These are phyloP conservation scores for Serripes groenlandicus DNA, from an alignment of 2,888 invertebrate species.

Conservation along the genomic window DNA sequence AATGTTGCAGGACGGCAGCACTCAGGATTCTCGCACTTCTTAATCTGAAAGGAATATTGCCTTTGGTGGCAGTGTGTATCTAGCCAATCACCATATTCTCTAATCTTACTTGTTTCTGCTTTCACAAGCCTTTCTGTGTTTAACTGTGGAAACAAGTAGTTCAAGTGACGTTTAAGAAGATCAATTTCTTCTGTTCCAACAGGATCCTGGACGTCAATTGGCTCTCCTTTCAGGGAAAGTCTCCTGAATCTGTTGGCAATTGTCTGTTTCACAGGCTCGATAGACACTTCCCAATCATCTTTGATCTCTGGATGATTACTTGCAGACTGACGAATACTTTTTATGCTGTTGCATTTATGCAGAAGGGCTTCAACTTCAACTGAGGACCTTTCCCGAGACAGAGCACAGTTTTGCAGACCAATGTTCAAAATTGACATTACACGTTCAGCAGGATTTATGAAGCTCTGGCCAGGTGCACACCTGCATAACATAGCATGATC, in stretches of 20 bases:
- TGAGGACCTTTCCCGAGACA: not conserved
- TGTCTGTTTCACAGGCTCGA: constrained; percentile 25
- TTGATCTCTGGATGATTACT: not conserved
- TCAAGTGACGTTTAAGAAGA: constrained; percentile 27
- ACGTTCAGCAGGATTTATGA: constrained; percentile 45
- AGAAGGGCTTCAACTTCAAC: not conserved
- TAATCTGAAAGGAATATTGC: constrained; percentile 56
- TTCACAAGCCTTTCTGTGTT: constrained; percentile 36
- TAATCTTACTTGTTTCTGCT: constrained; percentile 21
- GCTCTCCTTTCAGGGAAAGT: constrained; percentile 32
- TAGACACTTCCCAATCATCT: constrained; percentile 3
- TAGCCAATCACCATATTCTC: constrained; percentile 39
- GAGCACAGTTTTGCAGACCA: constrained; percentile 39
- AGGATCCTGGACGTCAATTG: constrained; percentile 4
- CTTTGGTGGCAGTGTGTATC: constrained; percentile 40
- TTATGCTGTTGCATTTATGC: constrained; percentile 11
- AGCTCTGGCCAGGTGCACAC: constrained; percentile 59
- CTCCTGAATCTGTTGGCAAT: constrained; percentile 25
- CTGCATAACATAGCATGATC: constrained; percentile 44
- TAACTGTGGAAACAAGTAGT: constrained; percentile 26
- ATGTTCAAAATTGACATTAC: constrained; percentile 45
- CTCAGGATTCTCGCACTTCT: constrained; percentile 44
- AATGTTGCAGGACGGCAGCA: constrained; percentile 56
- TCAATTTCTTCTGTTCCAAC: constrained; percentile 22
- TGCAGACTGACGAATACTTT: not conserved